These are phyloP conservation scores for Heteronetta atricapilla DNA, from an alignment of 2,113 vertebrate species.

Conservation along the genomic window DNA sequence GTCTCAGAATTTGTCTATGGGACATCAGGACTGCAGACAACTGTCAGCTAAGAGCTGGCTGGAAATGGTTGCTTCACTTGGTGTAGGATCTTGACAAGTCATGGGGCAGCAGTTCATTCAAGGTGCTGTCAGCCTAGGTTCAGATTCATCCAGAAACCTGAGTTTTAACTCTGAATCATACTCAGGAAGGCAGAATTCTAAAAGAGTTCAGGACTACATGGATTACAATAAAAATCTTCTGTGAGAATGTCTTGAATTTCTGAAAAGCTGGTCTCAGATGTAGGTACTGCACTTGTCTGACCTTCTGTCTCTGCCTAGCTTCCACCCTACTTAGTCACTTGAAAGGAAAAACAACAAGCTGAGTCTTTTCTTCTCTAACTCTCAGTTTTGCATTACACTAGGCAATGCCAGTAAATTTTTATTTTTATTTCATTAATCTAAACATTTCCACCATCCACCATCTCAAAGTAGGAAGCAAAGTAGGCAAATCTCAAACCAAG, in stretches of 20 bases:
- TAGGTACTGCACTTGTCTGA: neutral
- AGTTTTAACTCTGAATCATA: neutral
- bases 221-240: neutral
- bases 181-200: neutral
- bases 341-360: neutral
- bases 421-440: neutral
- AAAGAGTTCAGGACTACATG: neutral
- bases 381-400: neutral
- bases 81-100: neutral
- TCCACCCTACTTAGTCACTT: neutral
- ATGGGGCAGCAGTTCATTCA: neutral
- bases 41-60: neutral
- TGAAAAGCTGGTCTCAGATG: neutral
- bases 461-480: neutral
- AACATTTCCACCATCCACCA: neutral
- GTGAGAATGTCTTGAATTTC: neutral
- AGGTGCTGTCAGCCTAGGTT: neutral
- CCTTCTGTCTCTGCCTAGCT: neutral
- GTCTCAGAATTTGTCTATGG: neutral
- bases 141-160: neutral
- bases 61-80: neutral
- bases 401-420: neutral
- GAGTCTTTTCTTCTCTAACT: neutral
- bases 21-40: neutral
- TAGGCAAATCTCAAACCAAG: neutral